Base-by-base conservation (phyloP, 2,797 vertebrate genomes). In the Furcifer pardalis region DNA sequence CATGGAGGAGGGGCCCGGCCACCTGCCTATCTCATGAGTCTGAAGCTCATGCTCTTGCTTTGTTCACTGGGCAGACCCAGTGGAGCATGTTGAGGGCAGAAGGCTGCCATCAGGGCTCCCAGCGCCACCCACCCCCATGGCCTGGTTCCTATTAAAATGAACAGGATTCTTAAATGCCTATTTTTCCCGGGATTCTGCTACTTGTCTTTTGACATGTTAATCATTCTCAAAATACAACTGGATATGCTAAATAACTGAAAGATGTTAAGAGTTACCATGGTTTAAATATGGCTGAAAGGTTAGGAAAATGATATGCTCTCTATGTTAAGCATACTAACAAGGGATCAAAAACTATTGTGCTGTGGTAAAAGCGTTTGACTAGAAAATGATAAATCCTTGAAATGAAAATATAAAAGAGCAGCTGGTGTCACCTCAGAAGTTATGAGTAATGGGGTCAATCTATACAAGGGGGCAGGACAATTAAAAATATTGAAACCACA, bases 271-370 rank as follows among this genome's bases (percentile, higher is more conserved):
- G 52, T 40, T 44, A 15, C n/a, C 0, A 1, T 17, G 72, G 86
- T 85, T 65, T 78, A 85, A 75, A 3, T 44, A 77, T 8, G 74
- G 27, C 23, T 73, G 77, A 68, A 77, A 81, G 60, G 7, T 17
- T 7, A 84, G 17, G 76, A 86, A 83, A 89, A 77, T 7, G 79
- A 10, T 9, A 35, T 13, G 13, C 1, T 56, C 59, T 79, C 74
- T 74, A n/a, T 30, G 65, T 40, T 81, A 69, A 30, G 44, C 68
- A 77, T 62, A 35, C 37, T 84, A 60, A 84, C 37, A 49, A 72
- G 44, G 32, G 2, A 44, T 82, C 69, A 30, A 3, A 69, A 66
- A 77, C 52, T 7, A 42, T 30, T 17, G 23, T 59, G 27, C 40
- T 12, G 56, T 27, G 79, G 19, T 40, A 59, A 83, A 0, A 84